Base-by-base conservation (phyloP, 2,888 invertebrate genomes). In the Muscina levida region DNA sequence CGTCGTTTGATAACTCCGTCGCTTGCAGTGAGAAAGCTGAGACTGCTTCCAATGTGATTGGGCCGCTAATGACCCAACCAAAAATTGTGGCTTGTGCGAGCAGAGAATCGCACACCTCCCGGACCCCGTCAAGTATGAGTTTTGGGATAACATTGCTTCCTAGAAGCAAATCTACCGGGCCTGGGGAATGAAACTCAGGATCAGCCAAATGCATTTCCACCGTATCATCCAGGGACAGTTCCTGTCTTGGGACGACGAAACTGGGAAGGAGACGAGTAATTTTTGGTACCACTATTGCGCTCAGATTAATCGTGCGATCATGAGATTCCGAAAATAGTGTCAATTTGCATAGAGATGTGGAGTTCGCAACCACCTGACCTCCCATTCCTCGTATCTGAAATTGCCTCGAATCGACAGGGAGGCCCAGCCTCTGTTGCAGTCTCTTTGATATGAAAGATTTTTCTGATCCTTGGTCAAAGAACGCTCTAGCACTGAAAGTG, bases 1-100 rank as follows among this genome's bases (percentile, higher is more conserved):
- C 15, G 6, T 57, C 11, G 31, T 37, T 37, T 3, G 57, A 13
- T 1, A 31, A 15, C 11, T 57, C 57, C 1, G 37, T 15, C 4
- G 8, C 10, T 15, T 15, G 31, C 37, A n/a, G 13, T 2, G 10
- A 57, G 15, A 4, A 15, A 15, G n/a, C 17, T 15, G n/a, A 19
- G 6, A 44, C 42, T 15, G 1, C 1, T 15, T 37, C 26, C n/a
- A 37, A 3, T 37, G 15, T 4, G 1, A 57, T 37, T 8, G 57
- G 57, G 1, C 57, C 57, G 15, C 57, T 57, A 31, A 57, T 13
- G 4, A 57, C 37, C 57, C 57, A 57, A 2, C 57, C 57, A 17
- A 57, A 57, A 6, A 57, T 57, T 6, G 57, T 57, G 2, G n/a
- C 15, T 5, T 57, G 22, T 15, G 37, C 57, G 8, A 15, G 6